Evolutionary conservation across 2,797 vertebrate genomes (phyloP).

Genomic region (Sebastes taczanowskii): DNA sequence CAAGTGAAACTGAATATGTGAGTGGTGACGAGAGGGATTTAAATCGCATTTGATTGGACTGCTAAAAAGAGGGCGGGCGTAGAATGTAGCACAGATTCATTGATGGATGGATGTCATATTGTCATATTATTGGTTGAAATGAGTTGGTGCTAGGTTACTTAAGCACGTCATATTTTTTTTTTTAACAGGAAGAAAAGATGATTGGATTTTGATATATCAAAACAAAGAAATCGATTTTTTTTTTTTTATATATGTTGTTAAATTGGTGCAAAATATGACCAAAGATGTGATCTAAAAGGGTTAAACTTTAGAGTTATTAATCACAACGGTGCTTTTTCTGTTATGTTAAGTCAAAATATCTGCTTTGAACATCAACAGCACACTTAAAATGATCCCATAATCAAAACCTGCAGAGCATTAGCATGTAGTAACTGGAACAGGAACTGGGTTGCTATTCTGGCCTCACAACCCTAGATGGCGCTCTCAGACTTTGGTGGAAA

Average conservation of each 20-base stretch:
- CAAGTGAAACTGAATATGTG: background rate
- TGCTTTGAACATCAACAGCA: background rate
- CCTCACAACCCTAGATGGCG: slow-evolving; percentile 58
- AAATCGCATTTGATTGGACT: background rate
- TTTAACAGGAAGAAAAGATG: no score
- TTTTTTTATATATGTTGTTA: no score
- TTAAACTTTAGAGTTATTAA: background rate
- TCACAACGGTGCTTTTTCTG: background rate
- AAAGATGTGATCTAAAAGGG: no score
- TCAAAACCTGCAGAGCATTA: background rate
- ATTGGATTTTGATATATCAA: no score
- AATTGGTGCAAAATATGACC: no score
- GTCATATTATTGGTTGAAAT: no score
- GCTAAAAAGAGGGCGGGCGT: background rate
- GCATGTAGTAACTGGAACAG: background rate
- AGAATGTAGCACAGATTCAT: background rate
- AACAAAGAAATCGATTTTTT: no score
- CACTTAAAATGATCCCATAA: background rate
- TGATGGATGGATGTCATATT: no score
- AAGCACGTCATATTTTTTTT: no score
- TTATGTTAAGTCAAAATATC: background rate
- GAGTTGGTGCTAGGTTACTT: no score
- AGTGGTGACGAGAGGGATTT: background rate
- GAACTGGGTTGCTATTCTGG: slow-evolving; percentile 20
- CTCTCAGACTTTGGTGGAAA: slow-evolving; percentile 28